A percentile compares a stretch with the other conserved stretches of the same genome.
Evolutionary conservation across 2,797 vertebrate species (phyloP).

Genomic region (Psittacula echo): DNA sequence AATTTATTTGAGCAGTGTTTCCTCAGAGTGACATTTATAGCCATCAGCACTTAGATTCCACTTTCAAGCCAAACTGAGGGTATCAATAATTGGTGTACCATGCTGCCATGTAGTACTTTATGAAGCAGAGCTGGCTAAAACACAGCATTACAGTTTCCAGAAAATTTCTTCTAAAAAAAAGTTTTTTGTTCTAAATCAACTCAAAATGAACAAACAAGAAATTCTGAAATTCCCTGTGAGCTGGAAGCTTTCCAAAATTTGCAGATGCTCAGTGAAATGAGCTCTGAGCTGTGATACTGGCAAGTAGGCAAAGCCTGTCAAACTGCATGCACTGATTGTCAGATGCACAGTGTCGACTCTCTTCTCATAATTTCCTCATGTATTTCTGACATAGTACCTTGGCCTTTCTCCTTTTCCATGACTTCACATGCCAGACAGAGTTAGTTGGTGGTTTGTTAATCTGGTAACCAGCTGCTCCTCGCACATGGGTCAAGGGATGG

Average conservation of each 20-base stretch:
- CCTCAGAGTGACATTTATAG: constrained; percentile 28
- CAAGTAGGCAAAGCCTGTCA: constrained; percentile 52
- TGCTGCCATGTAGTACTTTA: neutral
- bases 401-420: neutral
- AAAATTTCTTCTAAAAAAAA: neutral
- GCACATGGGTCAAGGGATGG: neutral
- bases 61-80: constrained; percentile 12
- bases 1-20: constrained; percentile 14
- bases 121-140: constrained; percentile 25
- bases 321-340: neutral
- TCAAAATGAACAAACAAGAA: constrained; percentile 29
- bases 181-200: constrained; percentile 22
- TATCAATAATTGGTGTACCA: constrained; percentile 13
- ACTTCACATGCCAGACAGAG: neutral
- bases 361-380: neutral
- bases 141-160: neutral
- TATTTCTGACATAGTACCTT: neutral
- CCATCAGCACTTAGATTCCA: constrained; percentile 1
- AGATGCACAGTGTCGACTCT: neutral
- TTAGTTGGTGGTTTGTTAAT: neutral
- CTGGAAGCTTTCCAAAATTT: constrained; percentile 53
- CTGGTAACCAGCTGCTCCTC: constrained; percentile 6
- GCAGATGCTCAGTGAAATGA: constrained; percentile 60
- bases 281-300: constrained; percentile 27
- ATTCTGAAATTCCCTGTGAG: constrained; percentile 27